These are phyloP conservation scores for Celastrina argiolus DNA, from an alignment of 2,888 invertebrate species.

Conservation along the genomic window DNA sequence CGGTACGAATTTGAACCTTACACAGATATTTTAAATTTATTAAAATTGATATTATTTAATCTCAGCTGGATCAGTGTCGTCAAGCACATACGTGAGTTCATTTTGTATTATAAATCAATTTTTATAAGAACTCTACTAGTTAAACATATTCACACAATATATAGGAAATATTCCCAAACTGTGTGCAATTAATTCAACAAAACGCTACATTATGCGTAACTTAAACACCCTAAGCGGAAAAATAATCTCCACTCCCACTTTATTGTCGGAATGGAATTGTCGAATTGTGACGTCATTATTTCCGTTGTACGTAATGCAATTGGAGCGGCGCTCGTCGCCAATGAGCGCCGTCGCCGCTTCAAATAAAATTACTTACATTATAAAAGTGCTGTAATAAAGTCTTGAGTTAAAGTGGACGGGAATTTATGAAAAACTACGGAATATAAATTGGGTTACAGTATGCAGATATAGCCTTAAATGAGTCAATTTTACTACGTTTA, in stretches of 20 bases:
- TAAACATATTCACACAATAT: too few species aligned
- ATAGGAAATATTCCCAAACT: too few species aligned
- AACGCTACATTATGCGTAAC: neutral
- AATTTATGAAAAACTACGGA: neutral
- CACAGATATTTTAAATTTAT: too few species aligned
- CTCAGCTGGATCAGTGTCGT: too few species aligned
- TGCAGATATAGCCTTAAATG: too few species aligned
- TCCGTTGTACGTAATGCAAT: conserved; percentile 14
- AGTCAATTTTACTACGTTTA: too few species aligned
- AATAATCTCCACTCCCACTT: neutral
- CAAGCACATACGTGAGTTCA: too few species aligned
- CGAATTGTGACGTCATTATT: conserved; percentile 20
- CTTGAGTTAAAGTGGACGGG: neutral
- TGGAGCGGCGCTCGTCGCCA: neutral
- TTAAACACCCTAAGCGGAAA: neutral
- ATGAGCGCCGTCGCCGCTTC: neutral
- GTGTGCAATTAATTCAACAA: too few species aligned
- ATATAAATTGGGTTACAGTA: neutral
- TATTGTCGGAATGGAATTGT: conserved; percentile 12
- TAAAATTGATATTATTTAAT: too few species aligned
- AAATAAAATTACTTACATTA: conserved; percentile 17
- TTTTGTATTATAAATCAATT: too few species aligned
- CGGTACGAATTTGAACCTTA: too few species aligned
- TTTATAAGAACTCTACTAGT: too few species aligned
- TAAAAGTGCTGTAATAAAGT: neutral